A percentile compares a stretch with the other conserved stretches of the same genome.
Evolutionary conservation across 2,113 vertebrate species (phyloP).

Genomic region (Planiliza haematocheilus): DNA sequence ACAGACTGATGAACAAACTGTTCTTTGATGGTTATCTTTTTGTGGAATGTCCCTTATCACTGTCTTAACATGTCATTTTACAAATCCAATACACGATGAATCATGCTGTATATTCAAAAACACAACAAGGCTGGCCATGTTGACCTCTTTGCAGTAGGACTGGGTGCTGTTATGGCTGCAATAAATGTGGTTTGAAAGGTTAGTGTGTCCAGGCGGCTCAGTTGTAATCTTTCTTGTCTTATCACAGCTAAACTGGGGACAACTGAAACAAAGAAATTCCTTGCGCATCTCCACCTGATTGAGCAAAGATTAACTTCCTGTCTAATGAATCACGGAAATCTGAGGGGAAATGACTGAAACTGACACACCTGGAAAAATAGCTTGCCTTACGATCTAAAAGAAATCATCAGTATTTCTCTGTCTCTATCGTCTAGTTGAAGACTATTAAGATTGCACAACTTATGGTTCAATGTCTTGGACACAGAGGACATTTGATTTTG

Average conservation of each 20-base stretch:
- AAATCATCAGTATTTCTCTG: slow-evolving; percentile 7
- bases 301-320: slow-evolving; percentile 71
- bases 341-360: slow-evolving; percentile 14
- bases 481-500: slow-evolving; percentile 18
- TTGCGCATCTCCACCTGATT: slow-evolving; percentile 11
- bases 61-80: slow-evolving; percentile 41
- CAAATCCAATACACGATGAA: slow-evolving; percentile 8
- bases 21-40: slow-evolving; percentile 54
- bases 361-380: not conserved
- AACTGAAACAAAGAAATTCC: slow-evolving; percentile 42
- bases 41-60: slow-evolving; percentile 72
- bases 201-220: not conserved
- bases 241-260: slow-evolving; percentile 52
- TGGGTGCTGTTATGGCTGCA: slow-evolving; percentile 30
- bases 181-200: slow-evolving; percentile 47
- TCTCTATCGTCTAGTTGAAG: not conserved
- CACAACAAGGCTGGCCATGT: slow-evolving; percentile 20
- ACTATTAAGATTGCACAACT: not conserved
- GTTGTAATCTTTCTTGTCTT: slow-evolving; percentile 56
- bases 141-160: slow-evolving; percentile 8
- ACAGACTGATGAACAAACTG: not conserved
- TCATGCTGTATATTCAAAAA: slow-evolving; percentile 25
- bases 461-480: not conserved
- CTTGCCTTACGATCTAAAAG: not conserved
- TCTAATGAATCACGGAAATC: slow-evolving; percentile 57